A percentile compares a stretch with the other conserved stretches of the same genome.
Conservation (phyloP, 1,140 invertebrate genomes). For the Drosophila arawakana region DNA sequence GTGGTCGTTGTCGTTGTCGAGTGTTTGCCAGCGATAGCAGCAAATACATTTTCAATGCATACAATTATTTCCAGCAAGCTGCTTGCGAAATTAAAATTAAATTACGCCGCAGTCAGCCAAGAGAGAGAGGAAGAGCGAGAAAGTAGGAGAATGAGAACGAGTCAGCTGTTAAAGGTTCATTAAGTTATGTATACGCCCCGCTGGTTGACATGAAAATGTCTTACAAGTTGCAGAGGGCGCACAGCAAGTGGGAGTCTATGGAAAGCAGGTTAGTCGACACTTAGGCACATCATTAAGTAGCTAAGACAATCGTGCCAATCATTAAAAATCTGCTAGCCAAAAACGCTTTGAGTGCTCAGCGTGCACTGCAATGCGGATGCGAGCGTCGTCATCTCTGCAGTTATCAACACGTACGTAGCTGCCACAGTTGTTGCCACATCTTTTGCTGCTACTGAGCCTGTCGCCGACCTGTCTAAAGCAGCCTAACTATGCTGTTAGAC, state of each 20-base stretch:
- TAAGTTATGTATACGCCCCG: constrained; percentile 60
- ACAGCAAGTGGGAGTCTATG: not conserved
- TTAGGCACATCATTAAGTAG: constrained; percentile 78
- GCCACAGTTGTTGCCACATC: constrained; percentile 28
- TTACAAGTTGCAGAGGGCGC: constrained; percentile 39
- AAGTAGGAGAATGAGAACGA: not conserved
- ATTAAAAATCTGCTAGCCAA: constrained; percentile 73
- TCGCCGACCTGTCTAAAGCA: constrained; percentile 71
- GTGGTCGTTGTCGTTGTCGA: constrained; percentile 31
- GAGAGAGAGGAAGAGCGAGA: not conserved
- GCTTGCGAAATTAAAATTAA: constrained; percentile 82
- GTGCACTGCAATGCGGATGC: constrained; percentile 71
- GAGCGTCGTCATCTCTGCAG: constrained; percentile 40
- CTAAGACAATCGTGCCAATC: constrained; percentile 82
- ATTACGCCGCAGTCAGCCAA: constrained; percentile 49
- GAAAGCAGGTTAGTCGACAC: constrained; percentile 29
- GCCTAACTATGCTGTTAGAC: constrained; percentile 74
- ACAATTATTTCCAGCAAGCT: constrained; percentile 80
- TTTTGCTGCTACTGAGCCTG: constrained; percentile 23
- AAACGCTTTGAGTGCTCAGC: constrained; percentile 58
- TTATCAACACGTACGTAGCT: constrained; percentile 67
- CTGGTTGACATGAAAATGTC: constrained; percentile 73
- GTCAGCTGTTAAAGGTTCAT: constrained; percentile 66
- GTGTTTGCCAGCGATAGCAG: constrained; percentile 74
- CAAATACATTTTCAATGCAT: constrained; percentile 78